Base-by-base conservation (phyloP, 2,888 invertebrate genomes). In the Nemoura dubitans region DNA sequence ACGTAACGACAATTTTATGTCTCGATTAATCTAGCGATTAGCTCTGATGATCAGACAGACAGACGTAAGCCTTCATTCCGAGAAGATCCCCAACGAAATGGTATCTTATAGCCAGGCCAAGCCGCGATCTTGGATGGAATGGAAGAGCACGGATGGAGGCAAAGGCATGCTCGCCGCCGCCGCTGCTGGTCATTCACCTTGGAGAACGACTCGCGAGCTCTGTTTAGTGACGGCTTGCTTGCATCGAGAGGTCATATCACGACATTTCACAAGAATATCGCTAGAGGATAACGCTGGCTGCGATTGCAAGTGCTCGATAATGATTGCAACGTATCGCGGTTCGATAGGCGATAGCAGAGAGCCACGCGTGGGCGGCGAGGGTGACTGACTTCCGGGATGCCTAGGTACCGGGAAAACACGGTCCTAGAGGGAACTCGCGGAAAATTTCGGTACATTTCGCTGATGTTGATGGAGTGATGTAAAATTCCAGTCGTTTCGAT, bases 231-330 rank as follows among this genome's bases (percentile, higher is more conserved):
- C 27, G 29, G 78, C 78, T 59, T 29, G 78, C 28, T 29, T 83
- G 83, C 82, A 83, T 83, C 42, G 28, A n/a, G 83, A 83, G 83
- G 83, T 83, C 83, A 83, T 25, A 42, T 43, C 26, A 83, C 82
- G 36, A 82, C 83, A 83, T 83, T 83, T 83, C 83, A 43, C 42
- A 29, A 82, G 28, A 82, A 82, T 25, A 36, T 82, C 36, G 36
- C 36, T 36, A 28, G 25, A 28, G 27, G 78, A 29, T 78, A 78
- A 25, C 29, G 82, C 36, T 36, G 29, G 82, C 36, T 36, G 29
- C 36, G 82, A 30, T 82, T n/a, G 82, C 36, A 30, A 82, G 3
- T n/a, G 27, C 78, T 78, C 78, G 77, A 59, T 59, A 21, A 59
- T 21, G 59, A 59, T 59, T 59, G 59, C 16, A 2, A 59, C 36